phyloP scores from a whole-genome alignment of 2,797 vertebrate species.

The Eremophila alpestris region DNA sequence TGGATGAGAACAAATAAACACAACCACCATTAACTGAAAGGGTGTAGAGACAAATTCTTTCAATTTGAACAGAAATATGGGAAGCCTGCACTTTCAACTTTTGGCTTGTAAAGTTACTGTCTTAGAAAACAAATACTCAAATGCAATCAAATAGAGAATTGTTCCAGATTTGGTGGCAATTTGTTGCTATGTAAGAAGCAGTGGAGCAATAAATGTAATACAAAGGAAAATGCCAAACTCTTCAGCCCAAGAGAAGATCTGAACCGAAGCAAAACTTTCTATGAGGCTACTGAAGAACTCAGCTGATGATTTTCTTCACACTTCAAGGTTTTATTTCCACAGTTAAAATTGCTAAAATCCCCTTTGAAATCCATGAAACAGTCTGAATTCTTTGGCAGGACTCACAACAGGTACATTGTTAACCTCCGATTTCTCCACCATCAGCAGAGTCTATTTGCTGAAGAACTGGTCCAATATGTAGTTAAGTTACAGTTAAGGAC shows the following conservation, averaged over 20 bases:
- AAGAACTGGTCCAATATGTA: not conserved
- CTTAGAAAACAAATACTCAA: not conserved
- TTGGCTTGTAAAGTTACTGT: not conserved
- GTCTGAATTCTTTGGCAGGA: not conserved
- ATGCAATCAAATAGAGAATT: not conserved
- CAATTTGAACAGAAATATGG: not conserved
- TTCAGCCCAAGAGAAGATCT: not conserved
- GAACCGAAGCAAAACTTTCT: not conserved
- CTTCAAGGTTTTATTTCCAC: not conserved
- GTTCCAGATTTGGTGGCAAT: not conserved
- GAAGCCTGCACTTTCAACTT: not conserved
- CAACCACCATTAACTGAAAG: not conserved
- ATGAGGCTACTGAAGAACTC: not conserved
- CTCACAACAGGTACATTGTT: not conserved
- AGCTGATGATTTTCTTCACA: not conserved
- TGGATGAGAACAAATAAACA: not conserved
- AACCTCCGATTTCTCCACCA: not conserved
- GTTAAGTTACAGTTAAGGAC: not conserved
- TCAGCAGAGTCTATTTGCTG: not conserved
- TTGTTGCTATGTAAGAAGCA: not conserved
- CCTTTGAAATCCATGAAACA: not conserved
- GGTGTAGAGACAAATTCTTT: not conserved
- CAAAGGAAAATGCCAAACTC: not conserved
- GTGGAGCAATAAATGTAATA: not conserved
- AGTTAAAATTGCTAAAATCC: not conserved